Evolutionary conservation across 2,888 invertebrate species (phyloP).

Genomic region (Cheilosia scutellata): DNA sequence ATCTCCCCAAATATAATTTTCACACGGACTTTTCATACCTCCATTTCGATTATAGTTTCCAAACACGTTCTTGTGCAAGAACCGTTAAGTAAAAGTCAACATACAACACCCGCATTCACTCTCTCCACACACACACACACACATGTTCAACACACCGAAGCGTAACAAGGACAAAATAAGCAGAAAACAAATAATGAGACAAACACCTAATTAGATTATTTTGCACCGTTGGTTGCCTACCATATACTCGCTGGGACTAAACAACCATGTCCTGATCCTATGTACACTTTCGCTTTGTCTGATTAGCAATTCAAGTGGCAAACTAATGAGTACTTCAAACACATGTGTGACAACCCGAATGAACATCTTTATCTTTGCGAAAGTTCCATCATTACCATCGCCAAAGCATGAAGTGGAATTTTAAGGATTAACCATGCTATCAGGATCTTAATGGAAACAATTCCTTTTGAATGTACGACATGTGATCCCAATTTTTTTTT

Average conservation of each 20-base stretch:
- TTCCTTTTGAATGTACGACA: constrained; percentile 32
- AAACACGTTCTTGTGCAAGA: constrained; percentile 5
- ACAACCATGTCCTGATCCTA: not conserved
- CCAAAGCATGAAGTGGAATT: constrained; percentile 39
- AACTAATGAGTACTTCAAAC: constrained; percentile 55
- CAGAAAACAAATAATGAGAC: constrained; percentile 65
- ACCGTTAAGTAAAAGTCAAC: constrained; percentile 49
- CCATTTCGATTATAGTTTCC: constrained; percentile 29
- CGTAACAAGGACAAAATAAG: constrained; percentile 21
- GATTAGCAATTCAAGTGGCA: constrained; percentile 67
- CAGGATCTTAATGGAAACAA: constrained; percentile 7
- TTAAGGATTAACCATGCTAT: constrained; percentile 47
- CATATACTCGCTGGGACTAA: not conserved
- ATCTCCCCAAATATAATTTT: not conserved
- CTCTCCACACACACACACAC: not conserved
- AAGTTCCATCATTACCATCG: constrained; percentile 54
- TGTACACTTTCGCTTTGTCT: not conserved
- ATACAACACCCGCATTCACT: constrained; percentile 26
- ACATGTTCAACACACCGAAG: constrained; percentile 10
- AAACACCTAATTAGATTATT: constrained; percentile 73
- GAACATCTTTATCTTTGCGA: constrained; percentile 41
- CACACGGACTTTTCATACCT: not conserved
- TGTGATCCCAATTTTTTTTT: constrained; percentile 13
- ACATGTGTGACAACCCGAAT: constrained; percentile 58
- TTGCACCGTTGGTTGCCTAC: constrained; percentile 26